A percentile compares a stretch with the other conserved stretches of the same genome.
These are phyloP conservation scores for Blera fallax DNA, from an alignment of 2,888 invertebrate genomes.

Conservation along the genomic window DNA sequence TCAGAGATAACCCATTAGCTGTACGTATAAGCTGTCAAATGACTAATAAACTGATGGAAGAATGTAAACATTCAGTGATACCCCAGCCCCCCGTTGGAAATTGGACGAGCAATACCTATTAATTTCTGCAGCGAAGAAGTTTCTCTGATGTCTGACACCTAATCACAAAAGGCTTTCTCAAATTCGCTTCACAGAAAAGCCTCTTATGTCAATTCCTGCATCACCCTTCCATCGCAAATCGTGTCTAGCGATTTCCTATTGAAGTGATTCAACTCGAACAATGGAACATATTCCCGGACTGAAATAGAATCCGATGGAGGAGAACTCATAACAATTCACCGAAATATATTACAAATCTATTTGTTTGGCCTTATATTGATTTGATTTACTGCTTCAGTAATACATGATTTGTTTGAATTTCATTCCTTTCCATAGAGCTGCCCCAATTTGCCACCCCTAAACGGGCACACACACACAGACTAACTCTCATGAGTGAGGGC, in stretches of 20 bases:
- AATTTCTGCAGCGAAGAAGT: not conserved
- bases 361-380: conserved; percentile 64
- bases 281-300: conserved; percentile 23
- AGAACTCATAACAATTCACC: conserved; percentile 21
- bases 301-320: conserved; percentile 6
- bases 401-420: conserved; percentile 58
- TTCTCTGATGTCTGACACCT: not conserved
- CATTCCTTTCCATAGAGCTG: not conserved
- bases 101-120: not conserved
- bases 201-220: not conserved
- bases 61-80: no score
- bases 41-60: no score
- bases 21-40: no score
- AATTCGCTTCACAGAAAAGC: not conserved
- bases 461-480: not conserved
- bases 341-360: conserved; percentile 57
- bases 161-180: not conserved
- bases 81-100: no score
- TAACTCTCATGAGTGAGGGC: not conserved
- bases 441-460: conserved; percentile 27
- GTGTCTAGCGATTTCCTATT: not conserved
- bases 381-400: conserved; percentile 70
- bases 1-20: no score
- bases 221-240: not conserved
- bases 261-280: conserved; percentile 26